Evolutionary conservation across 2,888 invertebrate genomes (phyloP), one percentile per base, ranked within the genome.

Genomic region (Mylabris sibirica): DNA sequence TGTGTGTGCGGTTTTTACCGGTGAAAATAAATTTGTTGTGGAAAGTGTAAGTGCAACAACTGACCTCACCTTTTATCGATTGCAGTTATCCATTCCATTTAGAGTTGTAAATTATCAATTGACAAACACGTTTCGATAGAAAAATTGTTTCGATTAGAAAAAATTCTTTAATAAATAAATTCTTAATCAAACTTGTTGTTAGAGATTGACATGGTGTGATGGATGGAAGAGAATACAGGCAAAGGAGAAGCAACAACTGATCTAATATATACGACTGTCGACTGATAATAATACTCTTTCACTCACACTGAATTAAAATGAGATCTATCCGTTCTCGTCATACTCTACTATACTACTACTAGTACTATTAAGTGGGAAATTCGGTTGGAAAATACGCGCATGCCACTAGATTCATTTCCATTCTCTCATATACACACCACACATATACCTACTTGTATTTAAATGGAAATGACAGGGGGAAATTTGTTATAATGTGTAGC

Each of bases 11-110:
- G 3, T 38, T 38, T 14, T 38, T 44, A 6, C 17, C n/a, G n/a
- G n/a, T n/a, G 3, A 44, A n/a, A 24, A 57, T 6, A 11, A 20
- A 49, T 20, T 44, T 20, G n/a, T 24, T n/a, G 24, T n/a, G n/a
- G 24, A 63, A 63, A 59, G 38, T 38, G 35, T 66, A 24, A 57
- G 24, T 57, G 57, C 34, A 26, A 66, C 34, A 26, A 66, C 30
- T 62, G 24, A 60, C 44, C 44, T 64, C 68, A 78, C 78, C 78
- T 77, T 76, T 78, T 78, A 63, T 78, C 78, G 38, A 78, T 77
- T 57, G 77, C 75, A 14, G 78, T 77, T 70, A 78, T 78, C 78
- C 78, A 78, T 77, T 78, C 78, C 78, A 78, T 78, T 57, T 57
- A 57, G 57, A 57, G 20, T 44, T 57, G 4, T 1, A 24, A 53